Base-by-base conservation (phyloP, 2,797 vertebrate genomes). In the Babyrousa celebensis region DNA sequence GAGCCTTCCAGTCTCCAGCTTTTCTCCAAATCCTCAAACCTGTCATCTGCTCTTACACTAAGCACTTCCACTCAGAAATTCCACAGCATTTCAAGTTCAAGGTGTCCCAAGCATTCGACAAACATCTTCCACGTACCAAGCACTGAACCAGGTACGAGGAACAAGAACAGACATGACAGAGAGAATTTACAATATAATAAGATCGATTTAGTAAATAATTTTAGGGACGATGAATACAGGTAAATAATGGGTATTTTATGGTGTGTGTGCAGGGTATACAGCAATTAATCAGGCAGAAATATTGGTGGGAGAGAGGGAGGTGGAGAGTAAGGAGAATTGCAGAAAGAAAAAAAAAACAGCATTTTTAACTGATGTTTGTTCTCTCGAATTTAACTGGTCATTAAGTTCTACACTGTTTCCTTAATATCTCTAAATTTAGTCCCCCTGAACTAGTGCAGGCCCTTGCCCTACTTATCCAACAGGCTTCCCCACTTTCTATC, bases 391-490 rank as follows among this genome's bases (percentile, higher is more conserved):
- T 58, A 74, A 83, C 3, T n/a, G 17, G 18, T 74, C n/a, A 48
- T 90, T 84, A 91, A 62, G 29, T 79, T 96, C 77, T 54, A 83
- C 27, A 77, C 23, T 86, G 29, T n/a, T 40, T 96, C 48, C 85
- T 80, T 52, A 67, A 10, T 12, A 80, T 43, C 58, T 75, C 40
- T 72, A 82, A 91, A 80, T 77, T 70, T 60, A 58, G 43, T 60
- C 27, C 54, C 15, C 74, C 48, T 54, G 27, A 88, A 72, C 27
- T 82, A 63, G 58, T 12, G 9, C 6, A 86, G 58, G 5, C 5
- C 32, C 40, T 52, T 68, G 18, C 16, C 84, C 67, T 16, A 79
- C 16, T 79, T 80, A 32, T 54, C 32, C 16, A 40, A 52, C 12
- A 94, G 56, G 23, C 32, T 32, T 58, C 48, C 29, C 48, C 21